Evolutionary conservation across 2,888 invertebrate genomes (phyloP).

Genomic region (Thyatira batis): DNA sequence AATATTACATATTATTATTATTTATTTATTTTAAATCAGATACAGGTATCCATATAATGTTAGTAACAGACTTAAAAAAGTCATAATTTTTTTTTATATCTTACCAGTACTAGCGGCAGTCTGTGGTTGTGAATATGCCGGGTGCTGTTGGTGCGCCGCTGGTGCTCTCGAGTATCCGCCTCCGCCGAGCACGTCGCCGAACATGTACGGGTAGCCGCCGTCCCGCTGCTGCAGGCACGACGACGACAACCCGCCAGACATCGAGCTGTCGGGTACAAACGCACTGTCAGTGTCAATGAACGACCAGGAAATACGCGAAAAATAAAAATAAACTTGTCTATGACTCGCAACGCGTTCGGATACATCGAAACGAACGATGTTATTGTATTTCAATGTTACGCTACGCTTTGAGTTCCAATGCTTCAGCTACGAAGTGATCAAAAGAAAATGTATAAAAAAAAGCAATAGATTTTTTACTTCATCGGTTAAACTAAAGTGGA

Average conservation of each 20-base stretch:
- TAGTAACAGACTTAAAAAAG: too few relatives aligned
- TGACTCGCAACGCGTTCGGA: too few relatives aligned
- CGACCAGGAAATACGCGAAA: slow-evolving; percentile 10
- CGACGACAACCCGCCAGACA: slow-evolving; percentile 91
- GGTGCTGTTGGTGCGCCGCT: slow-evolving; percentile 90
- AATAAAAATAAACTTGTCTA: neutral
- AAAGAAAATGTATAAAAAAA: neutral
- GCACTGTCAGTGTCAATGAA: slow-evolving; percentile 20
- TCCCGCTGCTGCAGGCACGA: slow-evolving; percentile 93
- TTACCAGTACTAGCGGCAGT: slow-evolving; percentile 82
- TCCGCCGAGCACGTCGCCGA: slow-evolving; percentile 92
- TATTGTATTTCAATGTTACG: too few relatives aligned
- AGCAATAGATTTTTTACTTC: slow-evolving; percentile 10
- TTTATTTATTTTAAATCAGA: too few relatives aligned
- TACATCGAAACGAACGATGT: too few relatives aligned
- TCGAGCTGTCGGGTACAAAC: slow-evolving; percentile 85
- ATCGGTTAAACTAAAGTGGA: slow-evolving; percentile 48
- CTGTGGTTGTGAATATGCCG: slow-evolving; percentile 84
- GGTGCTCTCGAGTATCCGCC: slow-evolving; percentile 87
- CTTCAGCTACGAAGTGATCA: neutral
- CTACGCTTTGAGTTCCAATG: too few relatives aligned
- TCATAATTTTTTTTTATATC: too few relatives aligned
- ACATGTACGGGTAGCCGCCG: slow-evolving; percentile 94
- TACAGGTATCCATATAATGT: too few relatives aligned
- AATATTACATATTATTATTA: too few relatives aligned